These are phyloP conservation scores for Aradophagus sp. DNA, from an alignment of 1,140 invertebrate species.

Conservation along the genomic window DNA sequence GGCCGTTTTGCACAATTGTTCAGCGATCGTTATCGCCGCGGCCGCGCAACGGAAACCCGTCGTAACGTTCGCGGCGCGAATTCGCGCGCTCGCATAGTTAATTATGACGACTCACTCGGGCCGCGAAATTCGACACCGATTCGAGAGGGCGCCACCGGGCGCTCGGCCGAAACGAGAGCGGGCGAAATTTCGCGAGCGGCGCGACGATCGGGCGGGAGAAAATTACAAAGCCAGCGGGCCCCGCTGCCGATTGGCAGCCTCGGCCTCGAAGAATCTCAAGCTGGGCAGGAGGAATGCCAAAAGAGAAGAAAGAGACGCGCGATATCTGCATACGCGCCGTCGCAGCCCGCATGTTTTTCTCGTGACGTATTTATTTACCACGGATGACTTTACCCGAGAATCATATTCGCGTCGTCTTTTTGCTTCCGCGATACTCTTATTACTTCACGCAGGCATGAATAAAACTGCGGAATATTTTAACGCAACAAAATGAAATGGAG, in stretches of 20 bases:
- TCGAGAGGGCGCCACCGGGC: constrained; percentile 10
- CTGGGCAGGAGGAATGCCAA: constrained; percentile 36
- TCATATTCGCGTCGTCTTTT: constrained; percentile 44
- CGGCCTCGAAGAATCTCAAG: constrained; percentile 46
- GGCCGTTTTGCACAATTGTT: constrained; percentile 21
- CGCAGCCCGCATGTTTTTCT: constrained; percentile 55
- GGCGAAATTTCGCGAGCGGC: constrained; percentile 22
- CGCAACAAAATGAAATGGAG: constrained; percentile 26
- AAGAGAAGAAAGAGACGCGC: constrained; percentile 50
- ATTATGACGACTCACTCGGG: constrained; percentile 9
- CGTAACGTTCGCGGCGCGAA: background rate
- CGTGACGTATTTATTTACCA: constrained; percentile 57
- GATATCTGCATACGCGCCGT: constrained; percentile 51
- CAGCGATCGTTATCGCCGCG: constrained; percentile 21
- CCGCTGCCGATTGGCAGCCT: constrained; percentile 49
- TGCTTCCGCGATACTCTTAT: constrained; percentile 41
- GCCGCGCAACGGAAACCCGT: too few relatives aligned
- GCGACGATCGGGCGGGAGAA: constrained; percentile 37
- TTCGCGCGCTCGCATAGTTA: constrained; percentile 1
- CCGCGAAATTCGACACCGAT: constrained; percentile 1
- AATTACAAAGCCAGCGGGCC: constrained; percentile 46
- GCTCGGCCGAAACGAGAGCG: constrained; percentile 10
- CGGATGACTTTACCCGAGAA: constrained; percentile 52
- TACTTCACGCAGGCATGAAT: constrained; percentile 48
- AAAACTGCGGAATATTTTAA: constrained; percentile 42